phyloP scores from a whole-genome alignment of 2,888 invertebrate species.

The Clepsis dumicolana region DNA sequence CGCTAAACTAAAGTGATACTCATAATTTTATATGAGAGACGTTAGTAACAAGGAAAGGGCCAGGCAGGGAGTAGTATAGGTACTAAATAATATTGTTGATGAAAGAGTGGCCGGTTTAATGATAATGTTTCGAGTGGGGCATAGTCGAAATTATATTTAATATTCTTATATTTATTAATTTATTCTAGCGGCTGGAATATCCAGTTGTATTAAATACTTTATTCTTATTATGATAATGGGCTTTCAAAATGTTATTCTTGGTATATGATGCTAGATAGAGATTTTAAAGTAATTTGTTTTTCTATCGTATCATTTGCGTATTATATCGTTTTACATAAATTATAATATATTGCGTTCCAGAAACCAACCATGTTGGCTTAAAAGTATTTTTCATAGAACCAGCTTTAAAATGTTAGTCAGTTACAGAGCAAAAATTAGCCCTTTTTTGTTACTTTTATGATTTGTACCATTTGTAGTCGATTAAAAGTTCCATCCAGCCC shows the following conservation, averaged over 20 bases:
- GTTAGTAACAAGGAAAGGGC: neutral
- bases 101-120: constrained; percentile 7
- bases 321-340: neutral
- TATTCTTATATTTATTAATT: constrained; percentile 31
- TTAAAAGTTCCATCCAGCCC: constrained; percentile 49
- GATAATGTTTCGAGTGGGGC: constrained; percentile 17
- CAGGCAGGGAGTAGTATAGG: neutral
- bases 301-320: neutral
- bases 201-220: neutral
- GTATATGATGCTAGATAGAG: neutral
- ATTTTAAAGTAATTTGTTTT: neutral
- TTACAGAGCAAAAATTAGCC: neutral
- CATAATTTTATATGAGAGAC: neutral
- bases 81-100: neutral
- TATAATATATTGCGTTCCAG: constrained; percentile 12
- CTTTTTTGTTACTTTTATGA: neutral
- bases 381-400: neutral
- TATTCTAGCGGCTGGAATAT: constrained; percentile 17
- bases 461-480: constrained; percentile 45
- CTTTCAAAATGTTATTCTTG: constrained; percentile 16
- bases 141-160: constrained; percentile 38
- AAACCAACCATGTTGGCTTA: neutral
- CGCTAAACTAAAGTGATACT: constrained; percentile 11
- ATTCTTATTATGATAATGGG: constrained; percentile 11
- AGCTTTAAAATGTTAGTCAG: neutral